Evolutionary conservation across 2,888 invertebrate species (phyloP).

Genomic region (Callinectes sapidus): DNA sequence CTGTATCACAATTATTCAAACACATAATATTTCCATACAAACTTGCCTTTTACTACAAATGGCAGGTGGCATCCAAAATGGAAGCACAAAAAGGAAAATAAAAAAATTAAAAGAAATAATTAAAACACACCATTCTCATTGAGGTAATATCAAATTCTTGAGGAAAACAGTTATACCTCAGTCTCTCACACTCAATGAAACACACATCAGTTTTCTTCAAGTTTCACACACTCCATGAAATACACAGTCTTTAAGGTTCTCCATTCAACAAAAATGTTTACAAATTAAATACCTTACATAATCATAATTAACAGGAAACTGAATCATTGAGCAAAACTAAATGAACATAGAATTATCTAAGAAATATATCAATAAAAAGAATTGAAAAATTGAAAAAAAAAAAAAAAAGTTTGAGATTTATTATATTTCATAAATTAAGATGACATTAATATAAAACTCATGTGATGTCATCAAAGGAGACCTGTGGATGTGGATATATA

Average conservation of each 20-base stretch:
- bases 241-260: no score
- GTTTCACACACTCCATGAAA: no score
- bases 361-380: neutral
- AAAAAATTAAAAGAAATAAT: neutral
- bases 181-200: neutral
- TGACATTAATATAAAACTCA: no score
- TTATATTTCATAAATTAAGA: no score
- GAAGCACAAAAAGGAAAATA: neutral
- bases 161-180: neutral
- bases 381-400: no score
- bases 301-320: no score
- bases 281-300: no score
- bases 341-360: no score
- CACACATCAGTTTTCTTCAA: neutral
- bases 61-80: neutral
- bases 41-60: conserved; percentile 30
- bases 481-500: no score
- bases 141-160: neutral
- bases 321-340: neutral
- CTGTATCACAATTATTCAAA: neutral
- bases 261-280: no score
- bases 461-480: no score
- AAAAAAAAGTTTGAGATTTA: no score
- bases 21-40: neutral
- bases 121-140: neutral